Base-by-base conservation (phyloP, 2,797 vertebrate species). In the Dermochelys coriacea region DNA sequence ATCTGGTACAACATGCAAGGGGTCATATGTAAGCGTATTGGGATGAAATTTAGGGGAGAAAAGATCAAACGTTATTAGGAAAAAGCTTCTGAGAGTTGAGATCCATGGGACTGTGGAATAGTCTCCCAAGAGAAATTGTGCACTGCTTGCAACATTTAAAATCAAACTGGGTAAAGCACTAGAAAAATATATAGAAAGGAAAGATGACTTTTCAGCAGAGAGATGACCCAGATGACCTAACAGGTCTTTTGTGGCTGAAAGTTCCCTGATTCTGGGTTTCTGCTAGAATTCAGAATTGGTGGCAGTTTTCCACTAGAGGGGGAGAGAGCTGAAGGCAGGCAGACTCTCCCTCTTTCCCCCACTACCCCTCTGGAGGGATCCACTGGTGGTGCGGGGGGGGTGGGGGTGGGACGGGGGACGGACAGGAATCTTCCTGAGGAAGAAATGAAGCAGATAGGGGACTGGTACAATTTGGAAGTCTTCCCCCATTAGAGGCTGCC, bases 311-410 rank as follows among this genome's bases (percentile, higher is more conserved):
- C 29, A 59, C 27, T 31, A 27, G 12, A 31, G 29, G 3, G 14
- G 57, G 29, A 12, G 51, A 59, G 29, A 59, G 29, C 29, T 59
- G 29, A 59, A 59, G 57, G 29, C 29, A 59, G 31, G 12, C 57
- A 59, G 29, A 15, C 29, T 31, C 57, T 59, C 14, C 57, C 57
- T 31, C 29, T 59, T 31, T 59, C 57, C 6, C 29, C 54, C 18
- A 81, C 11, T 19, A 16, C 4, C 15, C 80, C 9, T 23, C 78
- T 91, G 34, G 29, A 82, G 1, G 3, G 55, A 86, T 90, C 8
- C 0, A 0, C 29, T 31, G 86, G 82, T 55, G 41, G 41, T 47
- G 47, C n/a, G n/a, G n/a, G n/a, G n/a, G n/a, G n/a, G n/a, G n/a
- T n/a, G n/a, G n/a, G n/a, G n/a, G n/a, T n/a, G n/a, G n/a, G n/a